Base-by-base conservation (phyloP, 2,797 vertebrate species). In the Peromyscus eremicus region DNA sequence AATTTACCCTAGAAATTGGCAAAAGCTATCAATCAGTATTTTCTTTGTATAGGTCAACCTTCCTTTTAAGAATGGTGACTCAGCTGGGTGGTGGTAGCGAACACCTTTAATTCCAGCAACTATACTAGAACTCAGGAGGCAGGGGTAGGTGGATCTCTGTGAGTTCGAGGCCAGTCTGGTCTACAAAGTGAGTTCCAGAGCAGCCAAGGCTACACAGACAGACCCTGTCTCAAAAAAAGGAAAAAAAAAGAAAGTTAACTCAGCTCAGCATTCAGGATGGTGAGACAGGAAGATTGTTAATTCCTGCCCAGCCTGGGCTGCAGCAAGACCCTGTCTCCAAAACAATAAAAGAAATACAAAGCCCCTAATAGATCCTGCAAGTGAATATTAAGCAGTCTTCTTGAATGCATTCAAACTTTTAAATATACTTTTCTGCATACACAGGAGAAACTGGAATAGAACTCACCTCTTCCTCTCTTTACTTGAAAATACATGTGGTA, bases 31-130 rank as follows among this genome's bases (percentile, higher is more conserved):
- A 94, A 91, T 14, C 73, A 85, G 10, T 82, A 76, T n/a, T 29
- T 91, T 96, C 40, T 93, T 85, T 79, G 70, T 86, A 91, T 34
- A 81, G 55, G 5, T 71, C 64, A 89, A 52, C 46, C 21, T 81
- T 97, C 62, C 70, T 95, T 79, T 92, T 88, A 84, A 90, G 81
- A 96, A 91, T 12, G 40, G 1, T 21, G 95, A 91, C 60, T 83
- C 37, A 73, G 17, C 19, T 73, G 70, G 9, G 37, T n/a, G 2
- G n/a, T 40, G 19, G 70, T 73, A 17, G 70, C 4, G 10, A 73
- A 73, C 19, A 73, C 70, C 70, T 73, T 73, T 25, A 73, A 43
- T 40, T 5, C 23, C 12, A 55, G 34, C 23, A 71, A 55, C 52
- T 55, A 55, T 55, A 55, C 52, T 55, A 55, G 52, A 55, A 55